Evolutionary conservation across 2,797 vertebrate genomes (phyloP).

Genomic region (Rousettus madagascariensis): DNA sequence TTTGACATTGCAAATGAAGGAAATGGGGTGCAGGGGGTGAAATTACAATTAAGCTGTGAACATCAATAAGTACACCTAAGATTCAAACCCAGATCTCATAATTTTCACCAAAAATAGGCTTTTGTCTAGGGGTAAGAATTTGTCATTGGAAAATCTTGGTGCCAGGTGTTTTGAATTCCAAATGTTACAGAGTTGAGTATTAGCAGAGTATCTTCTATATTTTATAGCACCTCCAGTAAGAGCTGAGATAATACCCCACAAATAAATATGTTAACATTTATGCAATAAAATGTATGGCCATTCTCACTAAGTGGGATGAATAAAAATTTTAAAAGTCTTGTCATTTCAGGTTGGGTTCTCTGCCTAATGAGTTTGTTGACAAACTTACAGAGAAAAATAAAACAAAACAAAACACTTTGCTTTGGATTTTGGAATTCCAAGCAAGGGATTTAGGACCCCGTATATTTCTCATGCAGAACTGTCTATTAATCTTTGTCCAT

Average conservation of each 20-base stretch:
- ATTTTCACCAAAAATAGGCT: not conserved
- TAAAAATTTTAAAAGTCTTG: not conserved
- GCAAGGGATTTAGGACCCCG: fast-evolving
- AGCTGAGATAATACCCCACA: not conserved
- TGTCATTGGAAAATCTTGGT: not conserved
- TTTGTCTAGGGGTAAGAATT: not conserved
- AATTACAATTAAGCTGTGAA: not conserved
- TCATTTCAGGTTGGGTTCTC: not conserved
- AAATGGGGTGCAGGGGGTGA: not conserved
- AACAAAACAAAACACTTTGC: not conserved
- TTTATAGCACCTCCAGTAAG: not conserved
- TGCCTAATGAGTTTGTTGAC: not conserved
- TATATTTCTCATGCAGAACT: not conserved
- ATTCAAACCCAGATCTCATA: not conserved
- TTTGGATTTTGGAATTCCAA: not conserved
- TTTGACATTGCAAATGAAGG: not conserved
- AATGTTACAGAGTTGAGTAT: not conserved
- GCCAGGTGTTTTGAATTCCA: not conserved
- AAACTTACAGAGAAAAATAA: not conserved
- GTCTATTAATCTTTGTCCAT: not conserved
- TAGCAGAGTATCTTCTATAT: not conserved
- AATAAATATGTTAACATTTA: not conserved
- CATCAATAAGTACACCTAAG: not conserved
- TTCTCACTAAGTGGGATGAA: not conserved
- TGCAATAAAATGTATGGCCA: not conserved